Base-by-base conservation (phyloP, 1,140 invertebrate species). In the Penaeus chinensis region DNA sequence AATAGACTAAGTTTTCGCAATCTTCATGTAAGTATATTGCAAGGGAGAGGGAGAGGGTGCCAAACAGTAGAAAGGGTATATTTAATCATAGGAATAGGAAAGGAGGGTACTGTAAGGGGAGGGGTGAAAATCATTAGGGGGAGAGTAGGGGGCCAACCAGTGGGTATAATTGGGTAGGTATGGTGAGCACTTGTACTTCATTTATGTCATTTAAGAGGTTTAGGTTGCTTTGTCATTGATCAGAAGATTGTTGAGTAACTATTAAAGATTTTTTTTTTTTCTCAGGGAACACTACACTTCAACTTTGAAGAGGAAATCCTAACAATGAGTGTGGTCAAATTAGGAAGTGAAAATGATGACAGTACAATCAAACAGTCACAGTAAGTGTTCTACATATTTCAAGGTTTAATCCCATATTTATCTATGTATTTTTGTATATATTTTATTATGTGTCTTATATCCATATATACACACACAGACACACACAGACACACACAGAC, bases 271-370 rank as follows among this genome's bases (percentile, higher is more conserved):
- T 47, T 19, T 74, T 24, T 27, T 74, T 24, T 78, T 63, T 24
- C 42, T 24, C 42, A 86, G 85, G 69, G 61, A 27, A 19, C 61
- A 13, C 24, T 86, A 16, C 74, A 78, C 18, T 32, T 78, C 42
- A 77, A 80, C 42, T 42, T 61, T 27, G 66, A 86, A 24, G 82
- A 74, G 42, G 65, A 65, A 82, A 10, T 65, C 37, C 85, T 78
- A 11, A 78, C 47, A 10, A 78, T 54, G 54, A 54, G 16, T 5
- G 54, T 54, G 8, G 54, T 54, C 54, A 54, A 54, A 8, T 54
- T 13, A 54, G 54, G 54, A 54, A 54, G 54, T 54, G 11, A 54
- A 54, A 13, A 13, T 54, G 54, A 54, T 54, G 10, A 11, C 11
- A 13, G 1, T 2, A 54, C 54, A 54, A 13, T 54, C 16, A 16